Conservation (phyloP, 1,140 invertebrate genomes). For the Drosophila obscura region DNA sequence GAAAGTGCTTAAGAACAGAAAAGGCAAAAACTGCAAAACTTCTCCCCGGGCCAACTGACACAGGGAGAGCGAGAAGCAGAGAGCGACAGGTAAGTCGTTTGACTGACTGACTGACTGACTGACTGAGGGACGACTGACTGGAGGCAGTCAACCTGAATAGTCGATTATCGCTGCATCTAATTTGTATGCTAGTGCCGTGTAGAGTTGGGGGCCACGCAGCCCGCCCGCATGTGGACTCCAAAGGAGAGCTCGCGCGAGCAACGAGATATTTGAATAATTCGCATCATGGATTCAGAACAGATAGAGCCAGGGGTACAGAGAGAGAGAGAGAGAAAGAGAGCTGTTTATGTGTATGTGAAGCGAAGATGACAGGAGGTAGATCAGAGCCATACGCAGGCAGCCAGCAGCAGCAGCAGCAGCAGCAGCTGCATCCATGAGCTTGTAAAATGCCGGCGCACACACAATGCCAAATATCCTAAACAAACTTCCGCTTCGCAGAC, state of each 20-base stretch:
- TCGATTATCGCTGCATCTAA: slow-evolving; percentile 62
- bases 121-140: slow-evolving; percentile 16
- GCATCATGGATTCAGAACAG: slow-evolving; percentile 48
- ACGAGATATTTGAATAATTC: slow-evolving; percentile 67
- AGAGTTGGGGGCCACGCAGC: slow-evolving; percentile 9
- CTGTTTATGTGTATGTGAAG: background rate
- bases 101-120: slow-evolving; percentile 10
- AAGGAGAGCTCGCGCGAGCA: slow-evolving; percentile 45
- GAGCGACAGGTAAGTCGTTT: background rate
- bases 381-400: slow-evolving; percentile 26
- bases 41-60: background rate
- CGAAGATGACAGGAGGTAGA: background rate
- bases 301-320: slow-evolving; percentile 7
- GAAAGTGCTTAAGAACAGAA: slow-evolving; percentile 6
- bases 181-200: slow-evolving; percentile 48
- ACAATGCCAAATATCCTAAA: slow-evolving; percentile 77
- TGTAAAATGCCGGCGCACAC: slow-evolving; percentile 42
- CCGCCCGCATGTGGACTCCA: slow-evolving; percentile 31
- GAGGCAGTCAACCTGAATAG: slow-evolving; percentile 51
- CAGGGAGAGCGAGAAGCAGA: background rate
- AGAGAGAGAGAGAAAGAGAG: slow-evolving; percentile 8
- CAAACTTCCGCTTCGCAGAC: slow-evolving; percentile 69
- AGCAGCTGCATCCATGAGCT: slow-evolving; percentile 39
- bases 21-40: slow-evolving; percentile 34
- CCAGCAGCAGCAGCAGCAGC: slow-evolving; percentile 20